Percentiles rank a stretch among this genome's conserved stretches.
These are phyloP conservation scores for Tachina lurida DNA, from an alignment of 2,888 invertebrate genomes.

Conservation along the genomic window DNA sequence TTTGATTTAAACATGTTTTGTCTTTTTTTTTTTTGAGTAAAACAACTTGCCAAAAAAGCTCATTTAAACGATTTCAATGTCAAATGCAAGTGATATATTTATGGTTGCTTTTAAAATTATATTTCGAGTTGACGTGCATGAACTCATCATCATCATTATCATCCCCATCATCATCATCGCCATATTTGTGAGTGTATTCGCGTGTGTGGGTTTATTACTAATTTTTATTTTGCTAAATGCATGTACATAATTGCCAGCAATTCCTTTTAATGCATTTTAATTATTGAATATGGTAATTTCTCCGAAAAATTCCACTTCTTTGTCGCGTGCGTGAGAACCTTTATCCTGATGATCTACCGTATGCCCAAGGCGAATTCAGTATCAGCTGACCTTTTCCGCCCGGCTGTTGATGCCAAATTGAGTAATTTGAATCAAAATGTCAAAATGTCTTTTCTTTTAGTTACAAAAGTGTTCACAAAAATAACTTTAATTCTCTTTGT, in stretches of 20 bases:
- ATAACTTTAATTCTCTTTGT: too few species aligned
- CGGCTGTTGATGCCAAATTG: too few species aligned
- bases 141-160: slow-evolving; percentile 19
- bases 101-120: slow-evolving; percentile 25
- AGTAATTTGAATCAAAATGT: too few species aligned
- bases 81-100: slow-evolving; percentile 53
- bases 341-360: too few species aligned
- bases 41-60: slow-evolving; percentile 51
- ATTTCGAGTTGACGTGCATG: slow-evolving; percentile 20
- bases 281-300: too few species aligned
- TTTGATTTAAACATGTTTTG: slow-evolving; percentile 25
- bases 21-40: slow-evolving; percentile 1
- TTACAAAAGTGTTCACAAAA: too few species aligned
- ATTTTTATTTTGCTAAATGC: slow-evolving; percentile 8
- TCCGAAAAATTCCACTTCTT: too few species aligned
- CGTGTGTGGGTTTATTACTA: background rate
- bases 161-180: background rate
- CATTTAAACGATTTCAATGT: slow-evolving; percentile 63
- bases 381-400: too few species aligned
- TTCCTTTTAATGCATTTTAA: slow-evolving; percentile 16
- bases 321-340: too few species aligned
- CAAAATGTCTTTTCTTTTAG: too few species aligned
- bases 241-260: slow-evolving; percentile 1
- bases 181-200: slow-evolving; percentile 25
- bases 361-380: too few species aligned